Conservation (phyloP, 1,140 invertebrate species). For the Pygmarrhopalites habei region DNA sequence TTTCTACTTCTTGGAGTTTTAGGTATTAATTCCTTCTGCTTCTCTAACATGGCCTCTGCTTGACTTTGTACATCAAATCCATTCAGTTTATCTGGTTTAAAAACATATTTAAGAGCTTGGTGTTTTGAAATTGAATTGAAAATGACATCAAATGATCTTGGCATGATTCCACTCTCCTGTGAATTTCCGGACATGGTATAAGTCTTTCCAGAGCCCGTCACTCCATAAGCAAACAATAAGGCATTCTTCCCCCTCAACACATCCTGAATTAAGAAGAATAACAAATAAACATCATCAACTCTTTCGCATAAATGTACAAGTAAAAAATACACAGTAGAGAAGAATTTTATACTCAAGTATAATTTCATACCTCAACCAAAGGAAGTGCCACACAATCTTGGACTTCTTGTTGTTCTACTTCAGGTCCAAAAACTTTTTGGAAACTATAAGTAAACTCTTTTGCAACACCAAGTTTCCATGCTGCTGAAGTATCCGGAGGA, state of each 20-base stretch:
- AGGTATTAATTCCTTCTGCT: conserved; percentile 48
- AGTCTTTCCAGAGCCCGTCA: conserved; percentile 94
- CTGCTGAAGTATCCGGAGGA: conserved; percentile 56
- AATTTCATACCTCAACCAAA: conserved; percentile 57
- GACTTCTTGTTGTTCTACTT: conserved; percentile 68
- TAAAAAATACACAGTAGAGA: no score
- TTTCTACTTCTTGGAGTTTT: conserved; percentile 37
- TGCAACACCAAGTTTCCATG: conserved; percentile 53
- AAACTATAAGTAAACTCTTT: conserved; percentile 55
- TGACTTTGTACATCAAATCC: conserved; percentile 84
- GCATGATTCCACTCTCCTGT: conserved; percentile 61
- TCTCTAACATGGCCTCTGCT: conserved; percentile 75
- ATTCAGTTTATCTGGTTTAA: conserved; percentile 88
- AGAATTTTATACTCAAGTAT: no score
- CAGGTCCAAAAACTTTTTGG: conserved; percentile 72
- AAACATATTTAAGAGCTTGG: conserved; percentile 73
- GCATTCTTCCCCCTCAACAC: conserved; percentile 76
- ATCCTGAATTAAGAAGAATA: conserved; percentile 45
- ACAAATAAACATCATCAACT: not conserved
- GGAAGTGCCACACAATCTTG: conserved; percentile 80
- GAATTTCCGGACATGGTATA: conserved; percentile 78
- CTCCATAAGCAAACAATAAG: conserved; percentile 89
- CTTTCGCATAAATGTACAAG: no score
- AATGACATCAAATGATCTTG: conserved; percentile 78
- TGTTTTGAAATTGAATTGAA: conserved; percentile 79